Percentiles rank a stretch among this genome's conserved stretches.
Evolutionary conservation across 1,140 invertebrate species (phyloP).

Genomic region (Procambarus clarkii): DNA sequence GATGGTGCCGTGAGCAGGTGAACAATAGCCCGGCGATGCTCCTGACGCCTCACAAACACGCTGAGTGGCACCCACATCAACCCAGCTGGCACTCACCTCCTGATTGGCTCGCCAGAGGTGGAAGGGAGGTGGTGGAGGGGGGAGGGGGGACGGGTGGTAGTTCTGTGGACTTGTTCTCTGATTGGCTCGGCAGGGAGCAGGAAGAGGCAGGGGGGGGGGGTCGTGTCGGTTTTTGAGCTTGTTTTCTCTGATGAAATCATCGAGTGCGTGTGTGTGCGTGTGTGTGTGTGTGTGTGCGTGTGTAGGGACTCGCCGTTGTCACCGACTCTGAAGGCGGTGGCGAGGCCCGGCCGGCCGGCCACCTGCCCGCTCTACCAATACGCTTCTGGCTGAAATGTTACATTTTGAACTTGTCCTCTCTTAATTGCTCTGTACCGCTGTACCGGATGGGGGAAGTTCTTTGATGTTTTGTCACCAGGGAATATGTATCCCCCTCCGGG

Average conservation of each 20-base stretch:
- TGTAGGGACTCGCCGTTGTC: too few relatives aligned
- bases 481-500: too few relatives aligned
- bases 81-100: conserved; percentile 64
- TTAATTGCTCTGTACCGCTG: too few relatives aligned
- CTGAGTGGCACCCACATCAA: conserved; percentile 68
- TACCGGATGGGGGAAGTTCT: too few relatives aligned
- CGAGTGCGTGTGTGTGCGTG: background rate
- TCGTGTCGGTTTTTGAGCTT: conserved; percentile 1
- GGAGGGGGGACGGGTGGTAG: background rate
- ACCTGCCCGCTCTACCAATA: too few relatives aligned
- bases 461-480: too few relatives aligned
- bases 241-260: conserved; percentile 16
- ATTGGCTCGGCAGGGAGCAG: conserved; percentile 45
- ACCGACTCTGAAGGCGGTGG: too few relatives aligned
- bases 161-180: conserved; percentile 2
- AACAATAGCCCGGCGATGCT: conserved; percentile 63
- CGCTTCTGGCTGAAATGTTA: too few relatives aligned
- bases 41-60: conserved; percentile 67
- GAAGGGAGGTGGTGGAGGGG: background rate
- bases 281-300: background rate
- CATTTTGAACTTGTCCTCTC: too few relatives aligned
- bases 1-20: conserved; percentile 61
- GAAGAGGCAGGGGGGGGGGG: background rate
- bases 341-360: too few relatives aligned
- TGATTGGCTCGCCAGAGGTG: conserved; percentile 53